phyloP scores from a whole-genome alignment of 2,888 invertebrate genomes.

The Lacanobia wlatinum region DNA sequence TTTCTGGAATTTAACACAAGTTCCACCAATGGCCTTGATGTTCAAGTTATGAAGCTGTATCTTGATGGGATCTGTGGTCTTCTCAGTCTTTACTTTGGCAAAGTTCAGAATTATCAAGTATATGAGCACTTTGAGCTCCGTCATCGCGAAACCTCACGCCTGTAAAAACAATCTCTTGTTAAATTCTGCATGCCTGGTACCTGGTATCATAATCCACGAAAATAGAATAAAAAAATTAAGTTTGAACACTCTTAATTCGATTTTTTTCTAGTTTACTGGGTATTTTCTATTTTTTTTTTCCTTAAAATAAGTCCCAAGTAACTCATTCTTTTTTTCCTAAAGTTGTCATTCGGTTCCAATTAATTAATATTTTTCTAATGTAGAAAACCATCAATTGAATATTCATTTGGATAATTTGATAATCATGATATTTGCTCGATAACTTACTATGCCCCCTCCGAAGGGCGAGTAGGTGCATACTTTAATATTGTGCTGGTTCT shows the following conservation, averaged over 20 bases:
- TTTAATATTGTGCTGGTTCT: constrained; percentile 83
- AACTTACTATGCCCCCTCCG: constrained; percentile 88
- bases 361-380: too few relatives aligned
- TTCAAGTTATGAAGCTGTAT: constrained; percentile 72
- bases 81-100: constrained; percentile 77
- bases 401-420: too few relatives aligned
- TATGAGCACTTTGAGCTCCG: constrained; percentile 82
- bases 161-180: constrained; percentile 52
- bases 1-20: constrained; percentile 38
- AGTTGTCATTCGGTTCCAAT: too few relatives aligned
- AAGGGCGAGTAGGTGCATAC: constrained; percentile 89
- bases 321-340: too few relatives aligned
- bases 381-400: too few relatives aligned
- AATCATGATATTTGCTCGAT: background rate
- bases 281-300: too few relatives aligned
- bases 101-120: constrained; percentile 79
- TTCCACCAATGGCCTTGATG: constrained; percentile 60
- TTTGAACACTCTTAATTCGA: too few relatives aligned
- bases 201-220: background rate
- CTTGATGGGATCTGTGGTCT: constrained; percentile 80
- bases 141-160: constrained; percentile 83
- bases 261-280: too few relatives aligned
- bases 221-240: too few relatives aligned
- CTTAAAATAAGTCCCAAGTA: too few relatives aligned
- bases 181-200: constrained; percentile 5